These are phyloP conservation scores for Mantis religiosa DNA, from an alignment of 2,888 invertebrate genomes.

Conservation along the genomic window DNA sequence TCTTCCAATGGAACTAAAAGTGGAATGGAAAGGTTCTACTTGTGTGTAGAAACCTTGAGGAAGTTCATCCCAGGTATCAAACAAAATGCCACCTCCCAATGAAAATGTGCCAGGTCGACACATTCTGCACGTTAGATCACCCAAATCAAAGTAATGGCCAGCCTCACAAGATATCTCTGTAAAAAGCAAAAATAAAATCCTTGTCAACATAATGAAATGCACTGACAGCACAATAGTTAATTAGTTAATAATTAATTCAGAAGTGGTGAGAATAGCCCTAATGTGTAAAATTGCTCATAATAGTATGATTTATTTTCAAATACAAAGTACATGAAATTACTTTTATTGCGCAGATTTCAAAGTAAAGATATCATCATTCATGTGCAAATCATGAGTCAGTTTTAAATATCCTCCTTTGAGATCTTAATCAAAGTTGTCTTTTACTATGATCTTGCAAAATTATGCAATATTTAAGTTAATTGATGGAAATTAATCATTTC, in stretches of 20 bases:
- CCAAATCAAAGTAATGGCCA: conserved; percentile 51
- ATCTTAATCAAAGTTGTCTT: too few species aligned
- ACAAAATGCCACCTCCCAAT: conserved; percentile 52
- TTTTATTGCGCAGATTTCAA: too few species aligned
- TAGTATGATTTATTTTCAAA: not conserved
- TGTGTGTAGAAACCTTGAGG: conserved; percentile 48
- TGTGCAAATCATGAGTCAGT: too few species aligned
- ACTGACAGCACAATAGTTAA: too few species aligned
- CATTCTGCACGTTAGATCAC: conserved; percentile 47
- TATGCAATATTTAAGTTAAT: too few species aligned
- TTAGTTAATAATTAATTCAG: too few species aligned
- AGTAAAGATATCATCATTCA: too few species aligned
- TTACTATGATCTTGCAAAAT: too few species aligned
- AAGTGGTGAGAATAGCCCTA: not conserved
- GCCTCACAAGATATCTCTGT: conserved; percentile 47
- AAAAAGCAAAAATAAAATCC: conserved; percentile 8
- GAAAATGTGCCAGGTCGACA: conserved; percentile 53
- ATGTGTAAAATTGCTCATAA: too few species aligned
- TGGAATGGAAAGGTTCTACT: conserved; percentile 40
- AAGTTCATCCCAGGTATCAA: conserved; percentile 50
- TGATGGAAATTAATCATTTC: too few species aligned
- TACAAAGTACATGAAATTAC: too few species aligned
- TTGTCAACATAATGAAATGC: not conserved
- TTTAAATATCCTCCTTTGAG: too few species aligned
- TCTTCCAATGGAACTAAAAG: conserved; percentile 38